Evolutionary conservation across 2,113 vertebrate genomes (phyloP), one percentile per base, ranked within the genome.

Genomic region (Chitala chitala): DNA sequence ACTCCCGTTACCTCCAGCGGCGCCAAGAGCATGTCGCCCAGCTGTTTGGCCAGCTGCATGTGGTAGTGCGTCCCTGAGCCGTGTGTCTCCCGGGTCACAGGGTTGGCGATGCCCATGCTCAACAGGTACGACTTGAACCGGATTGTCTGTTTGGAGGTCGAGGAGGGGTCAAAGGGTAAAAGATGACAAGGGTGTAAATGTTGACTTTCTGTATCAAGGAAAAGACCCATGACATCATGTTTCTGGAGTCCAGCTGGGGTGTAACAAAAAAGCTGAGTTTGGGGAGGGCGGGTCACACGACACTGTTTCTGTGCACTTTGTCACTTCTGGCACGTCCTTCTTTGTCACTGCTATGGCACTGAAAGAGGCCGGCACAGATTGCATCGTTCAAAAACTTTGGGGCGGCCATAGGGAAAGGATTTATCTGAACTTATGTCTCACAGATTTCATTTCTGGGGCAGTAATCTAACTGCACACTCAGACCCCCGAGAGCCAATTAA

Each of bases 41-140:
- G 90, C 53, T 99, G 97, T 77, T 92, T 98, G 1, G 95, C 94
- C 81, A 99, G 89, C 44, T 99, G 93, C 92, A 98, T 88, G 78
- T 99, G 97, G 85, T 98, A 99, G 80, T 98, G 92, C 7, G 96
- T 98, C 42, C 96, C 96, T 0, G 97, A 98, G 75, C 97, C 96
- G 0, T 93, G 88, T 0, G 96, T 99, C 81, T 98, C 97, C 65
- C 96, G 90, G 1, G 97, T 99, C 10, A 99, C 97, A 24, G 97
- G 97, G 80, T 98, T 92, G 71, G 94, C 95, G 74, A 99, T 98
- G 40, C 96, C 97, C 97, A 98, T 98, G 81, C 96, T 98, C 79
- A 99, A 84, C 13, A 99, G 89, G 78, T 99, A 99, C 17, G 97
- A 98, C 77, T 99, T 99, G 82, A 99, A 99, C 55, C 92, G 91